These are phyloP conservation scores for Sinosuthora webbiana DNA, from an alignment of 2,113 vertebrate species.

Conservation along the genomic window DNA sequence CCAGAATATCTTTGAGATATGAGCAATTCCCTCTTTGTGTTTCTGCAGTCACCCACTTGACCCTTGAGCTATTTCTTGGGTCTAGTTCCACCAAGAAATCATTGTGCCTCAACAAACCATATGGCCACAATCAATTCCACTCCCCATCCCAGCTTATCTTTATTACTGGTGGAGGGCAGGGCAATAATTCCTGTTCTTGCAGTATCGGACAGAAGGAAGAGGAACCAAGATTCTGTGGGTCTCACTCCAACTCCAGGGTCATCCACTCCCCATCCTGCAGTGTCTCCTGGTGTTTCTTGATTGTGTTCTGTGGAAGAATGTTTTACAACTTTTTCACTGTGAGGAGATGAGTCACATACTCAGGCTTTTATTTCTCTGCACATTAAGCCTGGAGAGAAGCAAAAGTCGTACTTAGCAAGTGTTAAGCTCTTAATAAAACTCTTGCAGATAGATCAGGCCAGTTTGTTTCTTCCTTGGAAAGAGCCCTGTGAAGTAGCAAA, in stretches of 20 bases:
- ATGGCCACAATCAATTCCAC: constrained; percentile 59
- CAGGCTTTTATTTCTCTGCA: neutral
- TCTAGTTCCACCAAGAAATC: constrained; percentile 52
- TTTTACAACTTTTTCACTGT: neutral
- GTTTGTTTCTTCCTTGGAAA: neutral
- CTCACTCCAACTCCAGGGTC: constrained; percentile 9
- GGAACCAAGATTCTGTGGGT: constrained; percentile 23
- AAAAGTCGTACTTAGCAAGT: neutral
- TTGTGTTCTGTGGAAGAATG: neutral
- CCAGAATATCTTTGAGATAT: constrained; percentile 54
- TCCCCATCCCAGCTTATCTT: constrained; percentile 57
- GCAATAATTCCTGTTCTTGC: constrained; percentile 30
- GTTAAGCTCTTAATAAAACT: neutral
- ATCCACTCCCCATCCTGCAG: constrained; percentile 8
- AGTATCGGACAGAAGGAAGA: neutral
- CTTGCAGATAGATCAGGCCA: neutral
- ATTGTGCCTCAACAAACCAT: constrained; percentile 49
- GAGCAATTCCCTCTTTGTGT: constrained; percentile 37
- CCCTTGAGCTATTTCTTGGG: constrained; percentile 50
- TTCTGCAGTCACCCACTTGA: constrained; percentile 43
- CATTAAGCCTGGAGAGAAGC: neutral
- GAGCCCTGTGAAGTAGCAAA: neutral
- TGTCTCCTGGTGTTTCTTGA: constrained; percentile 11
- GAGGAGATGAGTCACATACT: neutral
- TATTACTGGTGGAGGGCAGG: constrained; percentile 54